phyloP scores from a whole-genome alignment of 2,113 vertebrate species.

The Macroglossus sobrinus region DNA sequence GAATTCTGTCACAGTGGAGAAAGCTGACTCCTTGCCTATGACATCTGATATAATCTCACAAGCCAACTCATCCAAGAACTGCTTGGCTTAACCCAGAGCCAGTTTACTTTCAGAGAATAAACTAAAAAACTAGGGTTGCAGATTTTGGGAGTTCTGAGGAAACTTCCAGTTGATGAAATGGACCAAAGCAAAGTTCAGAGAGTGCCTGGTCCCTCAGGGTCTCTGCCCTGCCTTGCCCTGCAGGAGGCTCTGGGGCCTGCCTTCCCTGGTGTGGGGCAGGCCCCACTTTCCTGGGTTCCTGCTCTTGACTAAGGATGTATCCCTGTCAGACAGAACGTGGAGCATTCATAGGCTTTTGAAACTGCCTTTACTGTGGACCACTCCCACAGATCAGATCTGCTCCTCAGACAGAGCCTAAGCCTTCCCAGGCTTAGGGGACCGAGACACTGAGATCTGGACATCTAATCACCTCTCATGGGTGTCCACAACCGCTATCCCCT shows the following conservation, averaged over 20 bases:
- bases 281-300: background rate
- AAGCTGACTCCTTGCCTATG: background rate
- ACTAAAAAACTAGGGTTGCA: background rate
- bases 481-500: background rate
- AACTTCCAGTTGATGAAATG: background rate
- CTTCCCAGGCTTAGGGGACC: background rate
- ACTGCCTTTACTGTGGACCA: background rate
- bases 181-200: background rate
- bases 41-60: background rate
- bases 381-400: background rate
- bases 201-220: no score
- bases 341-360: background rate
- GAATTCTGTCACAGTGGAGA: background rate
- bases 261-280: background rate
- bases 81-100: background rate
- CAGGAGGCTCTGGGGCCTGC: background rate
- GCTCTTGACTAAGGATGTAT: background rate
- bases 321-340: accelerated
- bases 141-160: background rate
- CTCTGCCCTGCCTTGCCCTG: accelerated
- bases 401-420: background rate
- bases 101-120: background rate
- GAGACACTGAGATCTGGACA: background rate
- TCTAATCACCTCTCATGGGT: background rate
- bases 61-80: background rate